Conservation (phyloP, 2,113 vertebrate genomes). For the Ranitomeya imitator region DNA sequence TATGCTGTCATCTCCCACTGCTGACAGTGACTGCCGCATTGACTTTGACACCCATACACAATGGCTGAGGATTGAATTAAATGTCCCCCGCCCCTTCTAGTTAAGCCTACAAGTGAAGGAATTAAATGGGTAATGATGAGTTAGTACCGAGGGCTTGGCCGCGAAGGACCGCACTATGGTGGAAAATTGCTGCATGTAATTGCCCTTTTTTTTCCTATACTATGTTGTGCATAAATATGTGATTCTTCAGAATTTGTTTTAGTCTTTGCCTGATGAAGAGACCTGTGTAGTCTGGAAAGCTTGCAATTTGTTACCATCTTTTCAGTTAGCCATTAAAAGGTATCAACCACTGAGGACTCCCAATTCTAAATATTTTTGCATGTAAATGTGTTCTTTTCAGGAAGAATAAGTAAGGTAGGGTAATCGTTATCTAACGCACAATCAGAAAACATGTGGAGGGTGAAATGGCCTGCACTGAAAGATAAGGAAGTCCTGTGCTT, state of each 20-base stretch:
- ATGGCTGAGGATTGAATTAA: conserved; percentile 18
- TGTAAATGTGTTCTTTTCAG: neutral
- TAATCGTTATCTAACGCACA: neutral
- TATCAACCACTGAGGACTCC: no score
- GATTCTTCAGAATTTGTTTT: no score
- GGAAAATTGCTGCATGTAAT: neutral
- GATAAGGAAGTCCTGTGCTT: conserved; percentile 44
- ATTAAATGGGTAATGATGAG: conserved; percentile 7
- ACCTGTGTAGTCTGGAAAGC: no score
- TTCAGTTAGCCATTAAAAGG: no score
- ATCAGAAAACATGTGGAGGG: conserved; percentile 33
- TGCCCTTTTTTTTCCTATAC: no score
- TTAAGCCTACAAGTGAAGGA: conserved; percentile 34
- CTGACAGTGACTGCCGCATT: conserved; percentile 26
- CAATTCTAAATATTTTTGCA: no score
- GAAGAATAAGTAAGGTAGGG: neutral
- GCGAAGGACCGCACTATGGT: neutral
- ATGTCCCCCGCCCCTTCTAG: neutral
- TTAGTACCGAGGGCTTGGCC: neutral
- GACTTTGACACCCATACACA: conserved; percentile 38
- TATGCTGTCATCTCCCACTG: conserved; percentile 5
- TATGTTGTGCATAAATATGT: no score
- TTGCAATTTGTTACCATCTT: no score
- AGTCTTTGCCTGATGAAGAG: no score
- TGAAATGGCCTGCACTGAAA: conserved; percentile 12